These are phyloP conservation scores for Clanis bilineata DNA, from an alignment of 2,888 invertebrate species.

Conservation along the genomic window DNA sequence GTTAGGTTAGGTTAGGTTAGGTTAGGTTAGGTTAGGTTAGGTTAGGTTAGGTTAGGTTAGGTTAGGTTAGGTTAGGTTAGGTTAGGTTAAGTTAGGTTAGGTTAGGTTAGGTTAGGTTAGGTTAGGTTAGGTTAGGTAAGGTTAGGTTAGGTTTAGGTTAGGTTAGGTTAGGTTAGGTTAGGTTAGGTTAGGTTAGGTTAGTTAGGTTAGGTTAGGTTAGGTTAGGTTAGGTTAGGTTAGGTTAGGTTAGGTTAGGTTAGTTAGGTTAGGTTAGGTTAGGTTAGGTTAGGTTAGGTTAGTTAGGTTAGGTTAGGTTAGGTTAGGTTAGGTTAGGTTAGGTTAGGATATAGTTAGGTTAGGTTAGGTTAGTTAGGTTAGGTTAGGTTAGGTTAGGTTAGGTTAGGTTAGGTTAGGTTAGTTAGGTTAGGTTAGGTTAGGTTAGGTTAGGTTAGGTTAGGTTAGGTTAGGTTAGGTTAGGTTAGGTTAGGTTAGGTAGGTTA, in stretches of 20 bases:
- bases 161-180: slow-evolving; percentile 32
- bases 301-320: slow-evolving; percentile 29
- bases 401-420: slow-evolving; percentile 27
- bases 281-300: slow-evolving; percentile 31
- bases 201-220: slow-evolving; percentile 34
- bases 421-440: slow-evolving; percentile 27
- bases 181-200: slow-evolving; percentile 34
- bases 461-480: slow-evolving; percentile 25
- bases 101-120: slow-evolving; percentile 29
- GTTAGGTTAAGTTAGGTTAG: slow-evolving; percentile 30
- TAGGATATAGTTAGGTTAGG: slow-evolving; percentile 23
- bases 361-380: slow-evolving; percentile 26
- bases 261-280: slow-evolving; percentile 32
- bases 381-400: slow-evolving; percentile 30
- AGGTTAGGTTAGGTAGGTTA: slow-evolving; percentile 29
- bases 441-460: slow-evolving; percentile 25
- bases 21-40: slow-evolving; percentile 30
- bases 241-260: slow-evolving; percentile 31
- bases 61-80: slow-evolving; percentile 32
- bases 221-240: slow-evolving; percentile 32
- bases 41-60: slow-evolving; percentile 29
- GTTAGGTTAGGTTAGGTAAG: slow-evolving; percentile 30
- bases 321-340: slow-evolving; percentile 30
- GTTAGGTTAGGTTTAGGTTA: slow-evolving; percentile 32
- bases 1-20: slow-evolving; percentile 28